phyloP scores from a whole-genome alignment of 2,113 vertebrate species.

The Anas platyrhynchos region DNA sequence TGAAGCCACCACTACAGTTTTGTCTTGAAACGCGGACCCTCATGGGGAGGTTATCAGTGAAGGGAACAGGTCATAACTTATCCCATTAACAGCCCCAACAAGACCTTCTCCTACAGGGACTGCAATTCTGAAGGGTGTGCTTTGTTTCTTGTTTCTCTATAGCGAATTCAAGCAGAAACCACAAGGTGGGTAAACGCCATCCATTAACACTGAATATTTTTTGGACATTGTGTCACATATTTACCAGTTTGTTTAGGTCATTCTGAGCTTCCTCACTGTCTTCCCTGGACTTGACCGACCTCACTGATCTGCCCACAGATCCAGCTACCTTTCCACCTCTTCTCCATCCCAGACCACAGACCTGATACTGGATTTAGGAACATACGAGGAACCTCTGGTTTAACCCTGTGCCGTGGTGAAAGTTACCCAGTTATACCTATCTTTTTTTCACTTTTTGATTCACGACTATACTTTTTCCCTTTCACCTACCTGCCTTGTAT shows the following conservation, averaged over 20 bases:
- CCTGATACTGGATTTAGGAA: background rate
- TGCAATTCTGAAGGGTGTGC: background rate
- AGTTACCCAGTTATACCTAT: background rate
- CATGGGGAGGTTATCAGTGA: background rate
- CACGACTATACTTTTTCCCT: background rate
- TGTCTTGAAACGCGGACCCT: background rate
- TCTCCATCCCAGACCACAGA: background rate
- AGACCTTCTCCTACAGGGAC: background rate
- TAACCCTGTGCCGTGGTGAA: background rate
- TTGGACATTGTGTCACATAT: accelerated
- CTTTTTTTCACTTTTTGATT: background rate
- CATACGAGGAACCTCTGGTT: background rate
- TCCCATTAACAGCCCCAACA: background rate
- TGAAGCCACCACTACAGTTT: background rate
- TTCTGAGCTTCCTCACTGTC: background rate
- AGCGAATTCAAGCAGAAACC: background rate
- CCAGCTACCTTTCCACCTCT: background rate
- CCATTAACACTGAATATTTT: background rate
- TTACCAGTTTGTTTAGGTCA: background rate
- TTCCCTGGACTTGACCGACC: background rate
- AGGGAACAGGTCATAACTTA: background rate
- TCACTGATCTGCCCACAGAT: background rate
- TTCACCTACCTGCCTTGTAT: background rate
- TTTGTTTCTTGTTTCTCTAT: background rate
- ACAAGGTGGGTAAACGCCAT: background rate